These are phyloP conservation scores for Macrocentrus cingulum DNA, from an alignment of 1,140 invertebrate species.

Conservation along the genomic window DNA sequence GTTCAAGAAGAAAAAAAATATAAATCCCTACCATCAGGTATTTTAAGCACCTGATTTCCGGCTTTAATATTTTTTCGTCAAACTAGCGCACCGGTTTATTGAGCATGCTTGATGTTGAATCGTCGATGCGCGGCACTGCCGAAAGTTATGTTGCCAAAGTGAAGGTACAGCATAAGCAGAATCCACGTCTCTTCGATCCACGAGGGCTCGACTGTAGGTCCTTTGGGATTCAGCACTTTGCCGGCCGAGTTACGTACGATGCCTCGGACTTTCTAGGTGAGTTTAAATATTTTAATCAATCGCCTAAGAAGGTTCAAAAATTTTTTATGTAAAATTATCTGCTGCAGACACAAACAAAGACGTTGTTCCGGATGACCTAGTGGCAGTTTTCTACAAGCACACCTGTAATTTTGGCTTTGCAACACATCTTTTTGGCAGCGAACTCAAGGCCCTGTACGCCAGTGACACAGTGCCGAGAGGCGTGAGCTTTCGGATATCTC, in stretches of 20 bases:
- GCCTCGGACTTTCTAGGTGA: constrained; percentile 80
- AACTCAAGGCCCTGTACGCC: constrained; percentile 84
- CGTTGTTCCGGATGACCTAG: constrained; percentile 86
- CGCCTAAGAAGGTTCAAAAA: background rate
- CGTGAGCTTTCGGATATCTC: constrained; percentile 85
- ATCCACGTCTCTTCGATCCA: constrained; percentile 73
- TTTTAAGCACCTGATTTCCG: no score
- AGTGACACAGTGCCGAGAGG: constrained; percentile 80
- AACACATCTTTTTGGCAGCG: constrained; percentile 89
- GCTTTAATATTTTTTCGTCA: background rate
- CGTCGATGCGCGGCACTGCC: constrained; percentile 80
- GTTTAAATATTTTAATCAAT: constrained; percentile 9
- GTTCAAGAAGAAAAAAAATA: background rate
- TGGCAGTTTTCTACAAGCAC: constrained; percentile 90
- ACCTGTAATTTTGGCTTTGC: constrained; percentile 94
- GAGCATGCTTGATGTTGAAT: constrained; percentile 92
- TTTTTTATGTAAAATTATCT: constrained; percentile 12
- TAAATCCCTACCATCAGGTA: background rate
- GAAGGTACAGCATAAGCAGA: constrained; percentile 80
- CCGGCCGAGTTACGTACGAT: constrained; percentile 86
- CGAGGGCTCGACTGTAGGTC: constrained; percentile 76
- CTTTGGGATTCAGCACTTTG: constrained; percentile 91
- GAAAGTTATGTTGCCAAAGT: constrained; percentile 88
- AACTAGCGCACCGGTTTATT: constrained; percentile 81
- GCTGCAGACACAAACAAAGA: constrained; percentile 83